A percentile compares a stretch with the other conserved stretches of the same genome.
These are phyloP conservation scores for Apeltes quadracus DNA, from an alignment of 2,113 vertebrate species.

Conservation along the genomic window DNA sequence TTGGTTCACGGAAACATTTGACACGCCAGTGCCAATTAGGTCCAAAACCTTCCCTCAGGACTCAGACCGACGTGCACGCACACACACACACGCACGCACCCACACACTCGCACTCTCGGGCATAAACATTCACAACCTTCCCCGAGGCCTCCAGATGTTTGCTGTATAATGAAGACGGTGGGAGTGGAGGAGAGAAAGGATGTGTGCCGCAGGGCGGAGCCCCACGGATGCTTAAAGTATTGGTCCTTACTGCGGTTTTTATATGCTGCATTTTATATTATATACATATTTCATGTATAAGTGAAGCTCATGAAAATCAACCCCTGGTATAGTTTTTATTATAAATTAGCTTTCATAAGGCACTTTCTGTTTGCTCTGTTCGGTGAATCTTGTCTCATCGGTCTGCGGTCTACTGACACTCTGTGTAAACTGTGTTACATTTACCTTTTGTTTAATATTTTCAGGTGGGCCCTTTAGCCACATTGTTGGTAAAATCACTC, in stretches of 20 bases:
- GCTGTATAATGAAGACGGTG: constrained; percentile 66
- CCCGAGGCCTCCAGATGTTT: constrained; percentile 74
- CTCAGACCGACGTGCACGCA: background rate
- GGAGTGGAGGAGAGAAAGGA: constrained; percentile 43
- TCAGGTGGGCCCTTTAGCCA: background rate
- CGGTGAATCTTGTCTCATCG: background rate
- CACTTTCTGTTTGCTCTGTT: constrained; percentile 21
- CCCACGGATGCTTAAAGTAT: background rate
- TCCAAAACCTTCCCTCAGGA: constrained; percentile 56
- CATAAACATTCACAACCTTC: constrained; percentile 46
- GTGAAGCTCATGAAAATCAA: background rate
- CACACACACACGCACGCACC: background rate
- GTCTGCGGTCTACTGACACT: background rate
- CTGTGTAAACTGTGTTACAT: background rate
- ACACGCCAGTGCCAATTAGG: constrained; percentile 75
- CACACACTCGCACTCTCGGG: background rate
- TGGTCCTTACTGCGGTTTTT: constrained; percentile 5
- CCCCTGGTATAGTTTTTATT: too few relatives aligned
- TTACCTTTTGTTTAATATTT: background rate
- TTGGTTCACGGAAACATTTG: constrained; percentile 61
- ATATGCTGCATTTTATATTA: constrained; percentile 18
- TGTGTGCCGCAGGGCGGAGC: constrained; percentile 18
- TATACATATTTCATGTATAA: constrained; percentile 1
- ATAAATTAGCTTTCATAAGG: constrained; percentile 34
- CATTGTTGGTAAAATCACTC: background rate